Conservation (phyloP, 2,888 invertebrate species). For the Tetanocera ferruginea region DNA sequence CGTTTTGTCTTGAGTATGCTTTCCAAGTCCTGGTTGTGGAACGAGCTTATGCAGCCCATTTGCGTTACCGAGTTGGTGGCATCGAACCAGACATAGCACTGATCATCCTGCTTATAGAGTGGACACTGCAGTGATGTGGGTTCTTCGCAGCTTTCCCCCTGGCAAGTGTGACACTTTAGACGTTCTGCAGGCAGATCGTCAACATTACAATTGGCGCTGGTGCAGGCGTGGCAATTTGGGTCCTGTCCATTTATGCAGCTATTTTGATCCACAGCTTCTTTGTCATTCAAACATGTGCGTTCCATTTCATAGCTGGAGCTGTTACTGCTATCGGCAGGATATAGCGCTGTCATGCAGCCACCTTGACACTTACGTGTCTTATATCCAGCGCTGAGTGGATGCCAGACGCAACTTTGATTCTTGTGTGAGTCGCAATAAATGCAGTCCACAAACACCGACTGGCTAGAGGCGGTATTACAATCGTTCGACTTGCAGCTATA, state of each 20-base stretch:
- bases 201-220: conserved; percentile 54
- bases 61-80: conserved; percentile 54
- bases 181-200: conserved; percentile 57
- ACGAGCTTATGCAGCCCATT: conserved; percentile 62
- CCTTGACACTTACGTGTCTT: conserved; percentile 60
- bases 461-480: conserved; percentile 58
- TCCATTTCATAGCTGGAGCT: conserved; percentile 57
- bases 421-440: conserved; percentile 61
- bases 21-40: conserved; percentile 57
- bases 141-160: conserved; percentile 54
- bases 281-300: conserved; percentile 64
- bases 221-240: conserved; percentile 55
- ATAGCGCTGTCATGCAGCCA: conserved; percentile 64
- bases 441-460: conserved; percentile 56
- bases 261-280: conserved; percentile 58
- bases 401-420: conserved; percentile 54
- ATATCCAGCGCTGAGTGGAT: conserved; percentile 48
- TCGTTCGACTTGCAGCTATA: conserved; percentile 63
- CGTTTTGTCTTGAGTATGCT: conserved; percentile 60
- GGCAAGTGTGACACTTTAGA: conserved; percentile 56
- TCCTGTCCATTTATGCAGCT: conserved; percentile 51
- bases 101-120: conserved; percentile 57
- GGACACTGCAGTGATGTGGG: conserved; percentile 52
- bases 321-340: conserved; percentile 50
- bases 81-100: conserved; percentile 59